Percentiles rank a stretch among this genome's conserved stretches.
Evolutionary conservation across 2,888 invertebrate genomes (phyloP).

Genomic region (Agrotis exclamationis): DNA sequence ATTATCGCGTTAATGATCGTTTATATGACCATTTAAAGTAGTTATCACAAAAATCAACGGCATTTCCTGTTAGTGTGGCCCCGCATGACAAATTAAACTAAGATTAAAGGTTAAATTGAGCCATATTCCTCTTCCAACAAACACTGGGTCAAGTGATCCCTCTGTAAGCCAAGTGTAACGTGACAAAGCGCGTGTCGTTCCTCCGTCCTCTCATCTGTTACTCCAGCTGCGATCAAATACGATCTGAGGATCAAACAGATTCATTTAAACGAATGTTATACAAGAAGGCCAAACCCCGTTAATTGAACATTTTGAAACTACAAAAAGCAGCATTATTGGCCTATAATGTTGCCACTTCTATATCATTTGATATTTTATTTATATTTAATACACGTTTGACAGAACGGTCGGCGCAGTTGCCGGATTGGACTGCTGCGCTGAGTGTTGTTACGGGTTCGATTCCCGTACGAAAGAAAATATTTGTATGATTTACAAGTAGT

Average conservation of each 20-base stretch:
- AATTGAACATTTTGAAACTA: too few relatives aligned
- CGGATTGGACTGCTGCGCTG: not conserved
- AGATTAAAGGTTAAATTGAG: not conserved
- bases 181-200: slow-evolving; percentile 12
- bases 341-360: not conserved
- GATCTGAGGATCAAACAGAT: not conserved
- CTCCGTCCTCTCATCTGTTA: slow-evolving; percentile 12
- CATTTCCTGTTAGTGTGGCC: too few relatives aligned
- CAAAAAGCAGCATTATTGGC: not conserved
- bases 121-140: too few relatives aligned
- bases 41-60: too few relatives aligned
- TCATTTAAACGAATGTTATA: not conserved
- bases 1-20: too few relatives aligned
- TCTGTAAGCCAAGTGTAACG: slow-evolving; percentile 3
- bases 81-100: not conserved
- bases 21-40: too few relatives aligned
- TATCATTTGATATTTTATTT: too few relatives aligned
- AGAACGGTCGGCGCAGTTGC: too few relatives aligned
- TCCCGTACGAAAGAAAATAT: not conserved
- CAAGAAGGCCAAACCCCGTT: not conserved
- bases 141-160: slow-evolving; percentile 21
- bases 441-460: not conserved
- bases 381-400: not conserved
- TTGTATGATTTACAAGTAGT: not conserved
- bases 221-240: not conserved